A percentile compares a stretch with the other conserved stretches of the same genome.
phyloP scores from a whole-genome alignment of 2,113 vertebrate genomes.

The Ammodramus savannarum region DNA sequence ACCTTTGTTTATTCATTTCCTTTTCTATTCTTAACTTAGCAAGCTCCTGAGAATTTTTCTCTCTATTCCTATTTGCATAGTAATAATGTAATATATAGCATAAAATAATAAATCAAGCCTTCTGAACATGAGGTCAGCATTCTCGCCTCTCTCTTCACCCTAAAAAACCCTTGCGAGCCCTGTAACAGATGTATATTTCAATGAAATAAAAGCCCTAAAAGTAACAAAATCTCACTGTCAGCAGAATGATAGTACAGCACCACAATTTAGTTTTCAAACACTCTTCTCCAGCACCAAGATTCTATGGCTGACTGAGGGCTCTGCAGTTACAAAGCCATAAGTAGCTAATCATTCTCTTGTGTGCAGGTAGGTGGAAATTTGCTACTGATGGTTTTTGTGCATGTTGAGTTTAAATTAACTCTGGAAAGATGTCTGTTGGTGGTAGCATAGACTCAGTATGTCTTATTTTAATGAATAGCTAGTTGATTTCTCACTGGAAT shows the following conservation, averaged over 20 bases:
- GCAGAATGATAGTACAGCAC: neutral
- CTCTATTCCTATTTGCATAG: no score
- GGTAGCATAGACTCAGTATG: neutral
- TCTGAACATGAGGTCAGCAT: no score
- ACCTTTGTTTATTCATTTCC: no score
- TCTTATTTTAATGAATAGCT: neutral
- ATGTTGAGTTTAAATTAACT: neutral
- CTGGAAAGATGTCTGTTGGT: neutral
- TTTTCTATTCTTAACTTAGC: no score
- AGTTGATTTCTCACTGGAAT: neutral
- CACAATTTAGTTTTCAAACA: neutral
- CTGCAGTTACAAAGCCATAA: neutral
- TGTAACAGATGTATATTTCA: neutral
- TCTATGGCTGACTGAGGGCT: neutral
- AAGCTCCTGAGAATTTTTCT: no score
- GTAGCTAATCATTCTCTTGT: neutral
- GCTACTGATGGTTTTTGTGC: neutral
- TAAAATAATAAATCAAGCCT: no score
- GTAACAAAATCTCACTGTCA: neutral
- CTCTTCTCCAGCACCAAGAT: neutral
- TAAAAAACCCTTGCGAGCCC: no score
- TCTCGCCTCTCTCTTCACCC: no score
- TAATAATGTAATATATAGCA: no score
- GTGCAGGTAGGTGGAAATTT: neutral
- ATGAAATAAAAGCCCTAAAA: neutral